phyloP scores from a whole-genome alignment of 2,797 vertebrate species.

The Brachyrhaphis roseni region DNA sequence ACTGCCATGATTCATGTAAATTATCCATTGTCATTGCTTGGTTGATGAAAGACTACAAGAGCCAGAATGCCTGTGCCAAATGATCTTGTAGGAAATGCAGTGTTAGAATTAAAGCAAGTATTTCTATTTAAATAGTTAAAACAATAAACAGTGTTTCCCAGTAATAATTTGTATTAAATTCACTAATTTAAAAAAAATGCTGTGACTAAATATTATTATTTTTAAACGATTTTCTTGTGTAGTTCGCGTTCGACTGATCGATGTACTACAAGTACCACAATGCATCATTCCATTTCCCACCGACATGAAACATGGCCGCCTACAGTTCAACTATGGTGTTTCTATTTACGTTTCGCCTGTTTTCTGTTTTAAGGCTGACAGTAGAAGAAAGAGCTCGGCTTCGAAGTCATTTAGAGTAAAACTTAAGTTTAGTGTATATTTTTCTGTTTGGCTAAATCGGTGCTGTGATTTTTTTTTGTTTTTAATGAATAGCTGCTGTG shows the following conservation, averaged over 20 bases:
- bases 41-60: slow-evolving; percentile 22
- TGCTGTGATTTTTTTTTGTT: neutral
- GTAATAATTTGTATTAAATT: neutral
- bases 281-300: slow-evolving; percentile 52
- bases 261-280: slow-evolving; percentile 76
- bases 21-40: neutral
- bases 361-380: slow-evolving; percentile 44
- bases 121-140: neutral
- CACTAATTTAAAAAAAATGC: neutral
- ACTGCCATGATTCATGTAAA: slow-evolving; percentile 2
- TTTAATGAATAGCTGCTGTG: neutral
- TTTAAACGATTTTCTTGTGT: neutral
- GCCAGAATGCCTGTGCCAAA: slow-evolving; percentile 16
- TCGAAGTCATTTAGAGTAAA: slow-evolving; percentile 7
- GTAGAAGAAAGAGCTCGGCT: slow-evolving; percentile 20
- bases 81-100: slow-evolving; percentile 30
- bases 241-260: accelerated
- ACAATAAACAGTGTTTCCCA: neutral
- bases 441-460: neutral
- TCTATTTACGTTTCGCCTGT: slow-evolving; percentile 74
- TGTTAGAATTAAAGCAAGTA: slow-evolving; percentile 7
- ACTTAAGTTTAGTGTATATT: neutral
- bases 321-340: slow-evolving; percentile 66
- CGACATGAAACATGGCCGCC: slow-evolving; percentile 81
- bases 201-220: neutral